Evolutionary conservation across 2,797 vertebrate genomes (phyloP).

Genomic region (Florisuga fusca): DNA sequence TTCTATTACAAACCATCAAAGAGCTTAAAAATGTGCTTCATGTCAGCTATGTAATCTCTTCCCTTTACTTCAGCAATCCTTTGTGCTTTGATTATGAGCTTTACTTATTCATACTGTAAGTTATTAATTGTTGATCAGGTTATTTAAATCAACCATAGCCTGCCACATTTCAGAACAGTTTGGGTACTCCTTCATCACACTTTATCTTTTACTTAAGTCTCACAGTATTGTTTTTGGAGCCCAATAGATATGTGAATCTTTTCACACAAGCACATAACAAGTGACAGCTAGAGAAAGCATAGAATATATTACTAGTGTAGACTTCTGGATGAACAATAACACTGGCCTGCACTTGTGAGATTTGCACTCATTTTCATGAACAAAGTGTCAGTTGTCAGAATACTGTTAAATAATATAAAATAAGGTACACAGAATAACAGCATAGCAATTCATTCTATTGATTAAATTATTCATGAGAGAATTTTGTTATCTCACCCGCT

Average conservation of each 20-base stretch:
- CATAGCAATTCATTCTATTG: not conserved
- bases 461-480: slow-evolving; percentile 22
- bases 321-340: not conserved
- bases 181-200: not conserved
- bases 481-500: not conserved
- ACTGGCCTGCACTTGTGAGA: not conserved
- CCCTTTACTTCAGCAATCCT: not conserved
- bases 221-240: not conserved
- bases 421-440: not conserved
- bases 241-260: not conserved
- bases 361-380: not conserved
- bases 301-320: not conserved
- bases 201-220: not conserved
- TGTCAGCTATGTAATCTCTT: not conserved
- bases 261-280: not conserved
- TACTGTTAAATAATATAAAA: not conserved
- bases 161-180: not conserved
- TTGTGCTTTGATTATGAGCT: not conserved
- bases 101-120: not conserved
- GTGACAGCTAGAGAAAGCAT: not conserved
- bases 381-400: not conserved
- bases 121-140: not conserved
- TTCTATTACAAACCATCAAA: not conserved
- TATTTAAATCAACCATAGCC: not conserved
- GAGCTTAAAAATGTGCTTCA: not conserved